Evolutionary conservation across 1,140 invertebrate genomes (phyloP).

Genomic region (Drosophila seguyi): DNA sequence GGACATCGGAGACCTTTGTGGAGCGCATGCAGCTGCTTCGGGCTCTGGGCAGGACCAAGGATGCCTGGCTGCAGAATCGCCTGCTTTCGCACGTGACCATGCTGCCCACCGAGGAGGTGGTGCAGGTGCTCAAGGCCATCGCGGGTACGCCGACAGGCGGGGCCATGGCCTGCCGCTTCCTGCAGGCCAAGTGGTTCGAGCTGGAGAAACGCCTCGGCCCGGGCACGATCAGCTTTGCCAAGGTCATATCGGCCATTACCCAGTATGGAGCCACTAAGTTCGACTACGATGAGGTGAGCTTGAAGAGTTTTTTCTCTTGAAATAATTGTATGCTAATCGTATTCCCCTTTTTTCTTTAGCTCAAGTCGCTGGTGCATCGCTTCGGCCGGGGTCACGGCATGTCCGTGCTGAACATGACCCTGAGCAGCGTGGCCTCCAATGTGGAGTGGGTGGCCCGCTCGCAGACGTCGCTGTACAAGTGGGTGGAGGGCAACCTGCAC

Average conservation of each 20-base stretch:
- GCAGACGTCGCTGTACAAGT: conserved; percentile 82
- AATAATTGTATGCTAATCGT: neutral
- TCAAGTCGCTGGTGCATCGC: conserved; percentile 82
- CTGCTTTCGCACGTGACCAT: conserved; percentile 89
- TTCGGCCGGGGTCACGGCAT: conserved; percentile 84
- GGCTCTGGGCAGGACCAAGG: conserved; percentile 89
- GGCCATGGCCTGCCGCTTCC: conserved; percentile 90
- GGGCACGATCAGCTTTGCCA: conserved; percentile 89
- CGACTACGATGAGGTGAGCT: conserved; percentile 89
- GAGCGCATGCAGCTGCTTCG: conserved; percentile 89
- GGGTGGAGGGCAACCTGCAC: conserved; percentile 82
- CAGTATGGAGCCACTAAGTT: conserved; percentile 90
- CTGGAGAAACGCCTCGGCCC: conserved; percentile 89
- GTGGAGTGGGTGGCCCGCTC: conserved; percentile 84
- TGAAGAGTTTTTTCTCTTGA: neutral
- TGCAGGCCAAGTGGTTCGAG: conserved; percentile 90
- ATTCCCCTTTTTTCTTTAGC: conserved; percentile 29
- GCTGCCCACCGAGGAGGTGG: conserved; percentile 89
- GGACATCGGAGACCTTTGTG: conserved; percentile 87
- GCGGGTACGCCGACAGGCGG: conserved; percentile 89
- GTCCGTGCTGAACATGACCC: conserved; percentile 82
- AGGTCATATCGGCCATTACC: conserved; percentile 89
- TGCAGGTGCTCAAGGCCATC: conserved; percentile 89
- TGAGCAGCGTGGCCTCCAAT: conserved; percentile 84
- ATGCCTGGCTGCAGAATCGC: conserved; percentile 90